Evolutionary conservation across 1,140 invertebrate species (phyloP), one percentile per base, ranked within the genome.

Genomic region (Drosophila miranda): DNA sequence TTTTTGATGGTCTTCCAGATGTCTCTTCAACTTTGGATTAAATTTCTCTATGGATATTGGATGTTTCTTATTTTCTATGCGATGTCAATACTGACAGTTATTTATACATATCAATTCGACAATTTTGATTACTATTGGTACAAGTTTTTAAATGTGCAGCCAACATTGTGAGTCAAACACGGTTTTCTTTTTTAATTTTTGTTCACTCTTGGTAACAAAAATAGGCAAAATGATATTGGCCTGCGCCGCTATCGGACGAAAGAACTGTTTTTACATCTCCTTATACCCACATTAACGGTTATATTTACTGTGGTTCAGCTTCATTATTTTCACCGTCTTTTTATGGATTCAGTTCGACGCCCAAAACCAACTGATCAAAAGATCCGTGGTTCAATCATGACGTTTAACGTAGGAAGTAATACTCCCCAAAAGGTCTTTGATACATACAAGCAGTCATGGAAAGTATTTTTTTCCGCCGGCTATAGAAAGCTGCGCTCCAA

Each of bases 101-200:
- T 99, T 41, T 99, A 99, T 91, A 98, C 97, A 1, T 99, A 99
- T 91, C 99, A 99, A 91, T 99, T 99, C 91, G 94, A 97, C 75
- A 94, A 96, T 89, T 98, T 99, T 88, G 94, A 95, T 0, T 90
- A 93, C 8, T 98, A 97, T 89, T 99, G 98, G 95, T 92, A 93
- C 64, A 93, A 94, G 14, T 95, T 95, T 88, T 92, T 98, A 0
- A 91, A 93, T 49, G 94, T 98, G 48, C 93, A 95, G 0, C 86
- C 92, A 56, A 92, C 94, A 88, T 91, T 97, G 96, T 97, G 93
- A 96, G 95, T 94, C 11, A 0, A 13, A 42, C 2, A 53, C 19
- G 7, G 1, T 11, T 46, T 9, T 26, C 23, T 8, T n/a, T 26
- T n/a, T 8, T 8, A 16, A 46, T 21, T 14, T n/a, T 13, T 23